Conservation (phyloP, 2,797 vertebrate genomes). For the Schizopygopsis pylzovi region DNA sequence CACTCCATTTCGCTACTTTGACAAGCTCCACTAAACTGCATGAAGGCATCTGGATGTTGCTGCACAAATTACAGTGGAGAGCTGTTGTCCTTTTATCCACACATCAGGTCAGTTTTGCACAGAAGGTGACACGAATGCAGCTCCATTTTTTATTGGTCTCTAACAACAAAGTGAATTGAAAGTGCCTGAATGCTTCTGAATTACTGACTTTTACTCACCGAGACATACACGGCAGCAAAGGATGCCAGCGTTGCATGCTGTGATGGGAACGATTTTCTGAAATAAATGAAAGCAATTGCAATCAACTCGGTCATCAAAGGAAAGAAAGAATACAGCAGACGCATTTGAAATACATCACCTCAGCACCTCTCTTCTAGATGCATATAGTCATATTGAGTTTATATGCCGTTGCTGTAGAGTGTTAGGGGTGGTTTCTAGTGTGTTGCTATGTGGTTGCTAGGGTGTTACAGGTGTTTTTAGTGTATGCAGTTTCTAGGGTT, state of each 20-base stretch:
- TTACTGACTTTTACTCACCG: slow-evolving; percentile 83
- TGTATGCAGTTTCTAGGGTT: too few relatives aligned
- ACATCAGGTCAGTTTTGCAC: slow-evolving; percentile 27
- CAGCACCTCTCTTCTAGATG: neutral
- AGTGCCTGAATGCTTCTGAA: slow-evolving; percentile 19
- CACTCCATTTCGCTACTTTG: neutral
- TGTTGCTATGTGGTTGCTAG: neutral
- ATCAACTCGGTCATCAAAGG: slow-evolving; percentile 22
- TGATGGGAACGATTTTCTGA: slow-evolving; percentile 97
- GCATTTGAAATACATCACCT: neutral
- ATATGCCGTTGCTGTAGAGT: neutral
- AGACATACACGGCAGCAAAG: slow-evolving; percentile 96
- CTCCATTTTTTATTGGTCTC: neutral
- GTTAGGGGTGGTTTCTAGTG: neutral
- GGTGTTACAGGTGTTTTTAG: neutral
- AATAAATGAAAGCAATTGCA: slow-evolving; percentile 70
- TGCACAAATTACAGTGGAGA: slow-evolving; percentile 3
- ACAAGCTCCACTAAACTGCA: neutral
- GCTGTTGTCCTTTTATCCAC: slow-evolving; percentile 20
- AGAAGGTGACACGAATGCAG: neutral
- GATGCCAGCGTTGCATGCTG: slow-evolving; percentile 97
- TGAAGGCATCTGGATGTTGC: slow-evolving; percentile 1
- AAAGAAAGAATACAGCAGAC: neutral
- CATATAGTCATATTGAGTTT: neutral
- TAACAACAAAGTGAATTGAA: neutral